A percentile compares a stretch with the other conserved stretches of the same genome.
These are phyloP conservation scores for Alcis repandata DNA, from an alignment of 2,888 invertebrate species.

Conservation along the genomic window DNA sequence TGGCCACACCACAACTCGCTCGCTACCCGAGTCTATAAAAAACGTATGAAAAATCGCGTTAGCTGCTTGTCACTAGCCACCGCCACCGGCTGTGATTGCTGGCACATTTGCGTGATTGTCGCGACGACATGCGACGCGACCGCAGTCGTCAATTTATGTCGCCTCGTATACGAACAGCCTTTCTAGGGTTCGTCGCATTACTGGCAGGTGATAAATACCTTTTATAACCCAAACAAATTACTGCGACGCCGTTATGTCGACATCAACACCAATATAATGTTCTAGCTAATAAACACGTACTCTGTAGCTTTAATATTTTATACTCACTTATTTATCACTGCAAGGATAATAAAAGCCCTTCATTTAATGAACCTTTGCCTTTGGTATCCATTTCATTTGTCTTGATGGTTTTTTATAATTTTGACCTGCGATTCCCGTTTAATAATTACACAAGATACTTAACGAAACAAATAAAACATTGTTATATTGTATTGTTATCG, in stretches of 20 bases:
- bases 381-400: too few relatives aligned
- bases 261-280: conserved; percentile 12
- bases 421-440: too few relatives aligned
- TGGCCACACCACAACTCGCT: too few relatives aligned
- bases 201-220: conserved; percentile 9
- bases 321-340: background rate
- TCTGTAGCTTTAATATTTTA: conserved; percentile 10
- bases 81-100: too few relatives aligned
- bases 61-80: too few relatives aligned
- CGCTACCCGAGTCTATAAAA: too few relatives aligned
- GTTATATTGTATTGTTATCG: too few relatives aligned
- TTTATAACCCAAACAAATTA: conserved; percentile 17
- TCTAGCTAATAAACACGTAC: conserved; percentile 9
- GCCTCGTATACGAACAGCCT: background rate
- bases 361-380: background rate
- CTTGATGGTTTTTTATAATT: too few relatives aligned
- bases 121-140: background rate
- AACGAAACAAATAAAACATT: too few relatives aligned
- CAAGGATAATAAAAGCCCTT: background rate
- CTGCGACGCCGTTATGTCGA: conserved; percentile 18
- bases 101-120: too few relatives aligned
- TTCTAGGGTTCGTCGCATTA: conserved; percentile 4
- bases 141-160: background rate
- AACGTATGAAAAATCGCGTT: too few relatives aligned
- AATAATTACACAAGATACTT: too few relatives aligned